Percentiles rank a stretch among this genome's conserved stretches.
Conservation (phyloP, 2,797 vertebrate genomes). For the Cuniculus paca region DNA sequence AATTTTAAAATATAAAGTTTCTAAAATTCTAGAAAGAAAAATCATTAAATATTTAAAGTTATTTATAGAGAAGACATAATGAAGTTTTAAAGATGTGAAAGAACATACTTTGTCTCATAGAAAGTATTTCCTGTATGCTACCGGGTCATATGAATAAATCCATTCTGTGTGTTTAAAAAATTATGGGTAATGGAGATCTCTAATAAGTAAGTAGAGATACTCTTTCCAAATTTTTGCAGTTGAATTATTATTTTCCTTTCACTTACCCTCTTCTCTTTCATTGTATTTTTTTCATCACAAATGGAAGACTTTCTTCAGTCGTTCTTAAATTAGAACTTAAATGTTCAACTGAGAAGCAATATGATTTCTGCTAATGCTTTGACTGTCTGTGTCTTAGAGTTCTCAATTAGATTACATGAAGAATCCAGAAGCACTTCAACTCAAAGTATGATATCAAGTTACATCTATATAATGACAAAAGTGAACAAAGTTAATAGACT, state of each 20-base stretch:
- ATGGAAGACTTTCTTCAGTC: slow-evolving; percentile 69
- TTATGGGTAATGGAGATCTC: slow-evolving; percentile 50
- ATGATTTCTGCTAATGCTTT: slow-evolving; percentile 27
- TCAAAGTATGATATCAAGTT: slow-evolving; percentile 67
- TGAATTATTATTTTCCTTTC: slow-evolving; percentile 64
- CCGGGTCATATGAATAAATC: slow-evolving; percentile 58
- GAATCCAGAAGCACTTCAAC: slow-evolving; percentile 51
- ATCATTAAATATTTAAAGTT: neutral
- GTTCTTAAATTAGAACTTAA: slow-evolving; percentile 56
- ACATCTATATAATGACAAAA: slow-evolving; percentile 57
- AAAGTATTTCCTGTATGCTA: slow-evolving; percentile 14
- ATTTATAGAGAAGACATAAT: neutral
- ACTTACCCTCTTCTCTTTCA: neutral
- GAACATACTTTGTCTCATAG: slow-evolving; percentile 38
- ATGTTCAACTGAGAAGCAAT: slow-evolving; percentile 35
- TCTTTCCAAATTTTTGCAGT: slow-evolving; percentile 58
- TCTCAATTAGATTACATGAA: neutral
- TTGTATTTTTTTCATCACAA: neutral
- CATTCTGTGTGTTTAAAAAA: slow-evolving; percentile 19
- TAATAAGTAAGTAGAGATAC: neutral
- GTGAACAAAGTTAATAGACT: slow-evolving; percentile 41
- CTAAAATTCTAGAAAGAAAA: neutral
- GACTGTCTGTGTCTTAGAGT: neutral
- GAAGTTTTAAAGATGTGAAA: slow-evolving; percentile 28
- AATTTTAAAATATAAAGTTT: neutral